Base-by-base conservation (phyloP, 2,113 vertebrate genomes). In the Clarias macrocephalus region DNA sequence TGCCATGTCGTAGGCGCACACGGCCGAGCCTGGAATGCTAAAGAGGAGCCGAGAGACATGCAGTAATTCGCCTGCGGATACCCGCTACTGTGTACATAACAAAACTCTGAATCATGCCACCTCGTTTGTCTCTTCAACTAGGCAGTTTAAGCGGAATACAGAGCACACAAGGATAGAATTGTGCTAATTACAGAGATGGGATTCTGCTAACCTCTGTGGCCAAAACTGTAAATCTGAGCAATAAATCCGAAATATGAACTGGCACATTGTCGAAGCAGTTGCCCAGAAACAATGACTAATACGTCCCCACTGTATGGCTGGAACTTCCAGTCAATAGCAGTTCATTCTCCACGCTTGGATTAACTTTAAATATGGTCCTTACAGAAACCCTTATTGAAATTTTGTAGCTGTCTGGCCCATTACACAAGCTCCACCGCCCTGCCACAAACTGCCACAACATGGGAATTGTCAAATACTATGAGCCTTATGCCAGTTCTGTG, bases 21-120 rank as follows among this genome's bases (percentile, higher is more conserved):
- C 98, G 0, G 98, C 98, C 63, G 98, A 99, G 86, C 98, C 98
- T 56, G 98, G 98, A 93, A 99, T 99, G 92, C 98, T 99, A 60
- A 12, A 33, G 95, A 83, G 72, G 89, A 11, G 12, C 88, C 90
- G 91, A 83, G 88, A 81, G 81, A 89, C 80, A 88, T 56, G 86
- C 33, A 88, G 63, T 80, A 70, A 88, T 59, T 84, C 68, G 88
- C 76, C 87, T 88, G 86, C 89, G 76, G 85, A 86, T 62, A 82
- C 42, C 54, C 52, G 59, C 83, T 28, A 91, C 68, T 93, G 91
- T 91, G 88, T 91, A 91, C 92, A 92, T 94, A 92, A 88, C 92
- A 88, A 8, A 89, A 87, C 88, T 88, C 89, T 94, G 93, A 94
- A 87, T 93, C 93, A 93, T 79, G 77, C 79, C 82, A 91, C 91